These are phyloP conservation scores for Pseudochromis fuscus DNA, from an alignment of 2,797 vertebrate genomes.

Conservation along the genomic window DNA sequence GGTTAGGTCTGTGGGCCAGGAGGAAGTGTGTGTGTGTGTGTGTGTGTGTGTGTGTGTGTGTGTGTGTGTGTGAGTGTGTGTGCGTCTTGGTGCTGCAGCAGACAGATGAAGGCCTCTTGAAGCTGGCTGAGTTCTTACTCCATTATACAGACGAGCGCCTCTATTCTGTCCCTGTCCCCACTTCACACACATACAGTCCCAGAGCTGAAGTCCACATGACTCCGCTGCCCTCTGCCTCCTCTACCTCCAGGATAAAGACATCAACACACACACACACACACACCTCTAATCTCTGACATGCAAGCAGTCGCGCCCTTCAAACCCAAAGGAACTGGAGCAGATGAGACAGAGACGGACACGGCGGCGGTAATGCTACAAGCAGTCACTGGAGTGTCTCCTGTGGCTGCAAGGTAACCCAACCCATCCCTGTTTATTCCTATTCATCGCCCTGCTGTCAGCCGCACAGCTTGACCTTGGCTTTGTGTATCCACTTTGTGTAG, in stretches of 20 bases:
- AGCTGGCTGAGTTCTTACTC: conserved; percentile 74
- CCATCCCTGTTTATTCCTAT: conserved; percentile 48
- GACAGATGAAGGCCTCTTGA: conserved; percentile 66
- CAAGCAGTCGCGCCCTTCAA: conserved; percentile 52
- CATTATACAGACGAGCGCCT: conserved; percentile 80
- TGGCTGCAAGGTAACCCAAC: conserved; percentile 35
- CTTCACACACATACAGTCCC: conserved; percentile 39
- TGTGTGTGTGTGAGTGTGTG: neutral
- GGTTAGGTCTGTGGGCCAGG: conserved; percentile 52
- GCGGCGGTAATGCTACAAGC: conserved; percentile 7
- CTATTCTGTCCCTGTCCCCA: conserved; percentile 60
- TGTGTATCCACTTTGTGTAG: neutral
- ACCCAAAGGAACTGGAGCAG: conserved; percentile 56
- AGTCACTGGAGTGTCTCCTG: conserved; percentile 35
- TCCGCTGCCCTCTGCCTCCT: conserved; percentile 46
- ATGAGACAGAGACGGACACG: conserved; percentile 61
- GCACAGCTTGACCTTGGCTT: conserved; percentile 47
- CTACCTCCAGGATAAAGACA: conserved; percentile 63
- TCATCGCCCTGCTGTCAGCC: conserved; percentile 40
- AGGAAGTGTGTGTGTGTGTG: conserved; percentile 2
- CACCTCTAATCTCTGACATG: conserved; percentile 57
- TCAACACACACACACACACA: conserved; percentile 47
- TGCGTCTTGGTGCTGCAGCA: conserved; percentile 36
- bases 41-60: too few relatives aligned
- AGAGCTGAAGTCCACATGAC: conserved; percentile 42